Evolutionary conservation across 1,140 invertebrate genomes (phyloP), one percentile per base, ranked within the genome.

Genomic region (Oncopodura yosiiana): DNA sequence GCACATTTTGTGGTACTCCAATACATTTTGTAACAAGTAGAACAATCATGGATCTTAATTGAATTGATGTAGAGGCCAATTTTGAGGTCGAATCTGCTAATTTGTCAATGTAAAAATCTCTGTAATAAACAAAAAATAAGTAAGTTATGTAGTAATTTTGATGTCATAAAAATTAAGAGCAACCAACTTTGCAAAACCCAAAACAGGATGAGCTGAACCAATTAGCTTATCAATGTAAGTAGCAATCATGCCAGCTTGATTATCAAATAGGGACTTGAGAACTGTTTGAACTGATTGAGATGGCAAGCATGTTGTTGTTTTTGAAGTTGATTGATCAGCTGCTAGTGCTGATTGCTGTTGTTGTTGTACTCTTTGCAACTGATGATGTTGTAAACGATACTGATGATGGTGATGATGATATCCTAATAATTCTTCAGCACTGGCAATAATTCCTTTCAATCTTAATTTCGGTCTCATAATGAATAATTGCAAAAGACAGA

Each of bases 1-100:
- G 32, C 5, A 43, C 39, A 32, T 44, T n/a, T 6, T 2, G 14
- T 46, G 50, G 38, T 1, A 43, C 18, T 18, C 46, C 56, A 32
- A 58, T 48, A 1, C 38, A 29, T 14, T 52, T 53, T 3, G 56
- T 37, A 9, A 58, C 51, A n/a, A 58, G 32, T 16, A 58, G 12
- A 6, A 58, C 38, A 30, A 51, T 16, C 6, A 58, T 49, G 1
- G 56, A 24, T 27, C 56, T 42, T 27, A 48, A 21, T 21, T 53
- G 56, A 38, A 49, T n/a, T 45, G 43, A 8, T 9, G 43, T 8
- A 23, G 43, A 24, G 21, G 19, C 6, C 11, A 30, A 44, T 9
- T 26, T 21, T 30, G 38, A 23, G 46, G n/a, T 26, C 9, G 42
- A 12, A 23, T 9, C 12, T 41, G 12, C 12, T 6, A 21, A 41